phyloP scores from a whole-genome alignment of 2,113 vertebrate species.

The Tautogolabrus adspersus region DNA sequence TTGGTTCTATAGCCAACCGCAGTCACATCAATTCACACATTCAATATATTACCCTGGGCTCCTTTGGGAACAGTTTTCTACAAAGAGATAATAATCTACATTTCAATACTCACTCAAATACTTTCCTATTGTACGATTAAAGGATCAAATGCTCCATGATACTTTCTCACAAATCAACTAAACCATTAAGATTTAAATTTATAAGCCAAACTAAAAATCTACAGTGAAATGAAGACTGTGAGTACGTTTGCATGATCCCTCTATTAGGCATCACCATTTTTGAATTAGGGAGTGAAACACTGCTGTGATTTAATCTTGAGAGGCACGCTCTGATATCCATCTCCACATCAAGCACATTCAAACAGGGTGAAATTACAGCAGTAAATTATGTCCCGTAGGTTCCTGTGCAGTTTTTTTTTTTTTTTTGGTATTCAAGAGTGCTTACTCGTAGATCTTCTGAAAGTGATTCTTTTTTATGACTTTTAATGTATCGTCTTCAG shows the following conservation, averaged over 20 bases:
- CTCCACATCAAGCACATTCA: conserved; percentile 68
- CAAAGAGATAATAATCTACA: neutral
- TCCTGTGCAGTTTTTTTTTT: conserved; percentile 18
- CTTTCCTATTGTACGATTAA: neutral
- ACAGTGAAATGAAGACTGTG: conserved; percentile 34
- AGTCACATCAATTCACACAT: neutral
- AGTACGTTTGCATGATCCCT: conserved; percentile 37
- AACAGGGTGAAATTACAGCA: conserved; percentile 58
- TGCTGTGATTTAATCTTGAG: conserved; percentile 58
- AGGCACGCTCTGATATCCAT: conserved; percentile 60
- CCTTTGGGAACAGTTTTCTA: neutral
- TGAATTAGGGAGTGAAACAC: conserved; percentile 44
- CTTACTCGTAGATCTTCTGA: conserved; percentile 52
- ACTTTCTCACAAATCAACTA: conserved; percentile 2
- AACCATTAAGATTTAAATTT: conserved; percentile 19
- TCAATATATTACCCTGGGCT: neutral
- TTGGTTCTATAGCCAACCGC: neutral
- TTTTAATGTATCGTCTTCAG: conserved; percentile 63
- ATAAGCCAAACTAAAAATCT: conserved; percentile 23
- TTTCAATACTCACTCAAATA: neutral
- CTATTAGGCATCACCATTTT: conserved; percentile 32
- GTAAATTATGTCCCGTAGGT: conserved; percentile 60
- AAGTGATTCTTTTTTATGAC: conserved; percentile 55
- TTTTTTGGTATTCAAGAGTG: conserved; percentile 52
- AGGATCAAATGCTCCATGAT: conserved; percentile 8